Base-by-base conservation (phyloP, 2,113 vertebrate genomes). In the Cheirogaleus medius region DNA sequence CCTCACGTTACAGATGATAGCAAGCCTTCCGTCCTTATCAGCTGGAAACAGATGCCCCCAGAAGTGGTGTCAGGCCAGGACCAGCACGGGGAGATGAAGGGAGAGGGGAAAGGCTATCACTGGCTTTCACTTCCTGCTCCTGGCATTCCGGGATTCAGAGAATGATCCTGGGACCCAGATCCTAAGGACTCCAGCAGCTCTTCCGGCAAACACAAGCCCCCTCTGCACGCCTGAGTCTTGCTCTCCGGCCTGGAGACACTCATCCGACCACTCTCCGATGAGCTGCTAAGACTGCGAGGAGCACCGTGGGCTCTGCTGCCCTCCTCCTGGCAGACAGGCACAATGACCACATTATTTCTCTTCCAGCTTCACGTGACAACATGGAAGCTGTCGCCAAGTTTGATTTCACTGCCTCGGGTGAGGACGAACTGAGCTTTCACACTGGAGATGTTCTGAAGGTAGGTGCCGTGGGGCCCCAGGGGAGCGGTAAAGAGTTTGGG, bases 341-440 rank as follows among this genome's bases (percentile, higher is more conserved):
- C 71, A 83, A 90, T 98, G 94, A 98, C 81, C 83, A 54, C 11
- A 4, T 82, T 85, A 11, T 97, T 13, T 87, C 64, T 96, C 93
- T 98, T 98, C 71, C 98, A 98, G 98, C 90, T 88, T 93, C 95
- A 7, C 34, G 3, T 89, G 85, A 32, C 74, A 66, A 8, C 39
- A 99, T 99, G 99, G 99, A 99, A 97, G 99, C 99, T 69, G 95
- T 97, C 0, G 99, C 99, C 96, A 99, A 99, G 95, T 99, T 99
- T 66, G 99, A 99, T 20, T 99, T 99, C 93, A 96, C 17, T 7
- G 99, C 99, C 34, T 99, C 99, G 0, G 99, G 98, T 2, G 99
- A 99, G 27, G 99, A 99, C 0, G 99, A 99, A 93, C 98, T 99
- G 96, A 99, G 99, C 98, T 99, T 99, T 98, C 99, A 98, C n/a